A percentile compares a stretch with the other conserved stretches of the same genome.
phyloP scores from a whole-genome alignment of 2,888 invertebrate species.

The Pseudolycoriella hygida region DNA sequence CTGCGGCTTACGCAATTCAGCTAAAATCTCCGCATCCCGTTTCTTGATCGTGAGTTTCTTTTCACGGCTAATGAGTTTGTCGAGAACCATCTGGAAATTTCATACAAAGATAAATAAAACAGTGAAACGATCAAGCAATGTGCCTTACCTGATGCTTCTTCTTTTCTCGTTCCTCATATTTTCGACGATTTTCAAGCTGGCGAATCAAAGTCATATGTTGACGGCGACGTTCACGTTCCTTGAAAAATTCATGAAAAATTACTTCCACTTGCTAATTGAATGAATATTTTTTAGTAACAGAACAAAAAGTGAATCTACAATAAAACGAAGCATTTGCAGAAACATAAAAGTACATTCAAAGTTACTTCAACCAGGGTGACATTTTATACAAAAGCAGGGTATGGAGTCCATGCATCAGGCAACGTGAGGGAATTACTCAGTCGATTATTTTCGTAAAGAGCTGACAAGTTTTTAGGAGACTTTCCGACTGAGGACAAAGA shows the following conservation, averaged over 20 bases:
- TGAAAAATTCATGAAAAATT: conserved; percentile 1
- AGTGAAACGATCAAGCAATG: not conserved
- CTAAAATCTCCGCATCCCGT: conserved; percentile 49
- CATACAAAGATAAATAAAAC: not conserved
- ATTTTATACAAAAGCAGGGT: too few species aligned
- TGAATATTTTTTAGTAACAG: not conserved
- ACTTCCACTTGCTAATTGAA: conserved; percentile 1
- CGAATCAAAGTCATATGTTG: conserved; percentile 83
- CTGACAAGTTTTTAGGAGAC: too few species aligned
- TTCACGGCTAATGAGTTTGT: conserved; percentile 70
- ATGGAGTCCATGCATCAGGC: too few species aligned
- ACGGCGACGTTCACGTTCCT: conserved; percentile 76
- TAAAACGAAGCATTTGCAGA: too few species aligned
- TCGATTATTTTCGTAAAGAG: too few species aligned
- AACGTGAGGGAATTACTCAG: too few species aligned
- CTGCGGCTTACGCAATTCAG: conserved; percentile 65
- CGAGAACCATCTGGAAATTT: conserved; percentile 51
- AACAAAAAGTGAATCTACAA: too few species aligned
- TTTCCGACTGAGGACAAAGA: too few species aligned
- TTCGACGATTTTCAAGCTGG: conserved; percentile 68
- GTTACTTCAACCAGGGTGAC: too few species aligned
- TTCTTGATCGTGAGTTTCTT: conserved; percentile 57
- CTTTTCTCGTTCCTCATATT: conserved; percentile 70
- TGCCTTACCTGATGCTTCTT: conserved; percentile 30
- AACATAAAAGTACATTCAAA: too few species aligned